These are phyloP conservation scores for Eublepharis macularius DNA, from an alignment of 2,113 vertebrate species.

Conservation along the genomic window DNA sequence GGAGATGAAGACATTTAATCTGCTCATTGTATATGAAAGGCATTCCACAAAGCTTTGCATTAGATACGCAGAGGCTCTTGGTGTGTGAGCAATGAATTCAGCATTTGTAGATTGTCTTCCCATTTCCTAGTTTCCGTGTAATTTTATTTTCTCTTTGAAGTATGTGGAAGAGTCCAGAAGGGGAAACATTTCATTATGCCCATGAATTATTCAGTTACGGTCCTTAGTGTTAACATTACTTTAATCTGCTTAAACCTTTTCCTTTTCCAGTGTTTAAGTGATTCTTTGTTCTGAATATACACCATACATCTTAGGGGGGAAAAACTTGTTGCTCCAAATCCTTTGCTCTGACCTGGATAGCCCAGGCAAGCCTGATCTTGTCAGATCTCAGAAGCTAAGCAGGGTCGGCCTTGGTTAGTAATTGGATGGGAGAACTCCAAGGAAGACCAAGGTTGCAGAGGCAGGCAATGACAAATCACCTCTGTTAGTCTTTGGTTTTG, in stretches of 20 bases:
- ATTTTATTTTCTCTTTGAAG: constrained; percentile 68
- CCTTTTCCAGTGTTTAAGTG: constrained; percentile 46
- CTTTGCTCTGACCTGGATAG: no score
- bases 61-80: constrained; percentile 45
- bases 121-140: constrained; percentile 56
- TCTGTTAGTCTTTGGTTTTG: no score
- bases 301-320: constrained; percentile 47
- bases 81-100: constrained; percentile 41
- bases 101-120: constrained; percentile 43
- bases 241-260: constrained; percentile 69
- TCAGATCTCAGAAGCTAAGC: no score
- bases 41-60: constrained; percentile 38
- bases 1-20: constrained; percentile 41
- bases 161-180: constrained; percentile 52
- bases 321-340: constrained; percentile 56
- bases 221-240: constrained; percentile 60
- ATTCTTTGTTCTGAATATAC: constrained; percentile 55
- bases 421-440: no score
- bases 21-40: constrained; percentile 44
- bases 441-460: no score
- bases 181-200: constrained; percentile 67
- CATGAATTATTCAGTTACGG: constrained; percentile 67
- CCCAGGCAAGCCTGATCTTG: no score
- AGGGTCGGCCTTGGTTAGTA: no score
- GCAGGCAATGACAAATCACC: no score